Percentiles rank a stretch among this genome's conserved stretches.
phyloP scores from a whole-genome alignment of 2,113 vertebrate species.

The Cyprinodon tularosa region DNA sequence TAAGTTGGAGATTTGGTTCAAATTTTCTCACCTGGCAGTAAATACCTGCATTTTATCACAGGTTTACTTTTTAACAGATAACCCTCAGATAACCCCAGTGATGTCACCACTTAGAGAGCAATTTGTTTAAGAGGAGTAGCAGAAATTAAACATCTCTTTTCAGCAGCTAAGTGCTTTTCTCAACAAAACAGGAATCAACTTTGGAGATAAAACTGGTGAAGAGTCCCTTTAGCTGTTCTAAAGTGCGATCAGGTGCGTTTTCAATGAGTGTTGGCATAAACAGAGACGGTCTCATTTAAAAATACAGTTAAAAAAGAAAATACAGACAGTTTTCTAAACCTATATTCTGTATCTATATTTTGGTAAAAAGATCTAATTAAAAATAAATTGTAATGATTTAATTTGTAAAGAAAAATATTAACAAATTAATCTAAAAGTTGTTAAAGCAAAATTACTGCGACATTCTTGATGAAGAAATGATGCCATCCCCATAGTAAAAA shows the following conservation, averaged over 20 bases:
- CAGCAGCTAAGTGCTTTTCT: conserved; percentile 13
- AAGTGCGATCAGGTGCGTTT: conserved; percentile 39
- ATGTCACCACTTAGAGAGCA: conserved; percentile 19
- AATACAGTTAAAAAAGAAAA: not conserved
- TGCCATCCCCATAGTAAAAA: not conserved
- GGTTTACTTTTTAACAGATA: conserved; percentile 4
- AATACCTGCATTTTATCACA: not conserved
- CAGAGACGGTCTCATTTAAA: not conserved
- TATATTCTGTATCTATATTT: not conserved
- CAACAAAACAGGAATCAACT: not conserved
- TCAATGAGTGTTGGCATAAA: conserved; percentile 6
- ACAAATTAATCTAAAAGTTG: not conserved
- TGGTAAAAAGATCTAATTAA: not conserved
- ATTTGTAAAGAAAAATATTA: not conserved
- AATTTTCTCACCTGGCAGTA: not conserved
- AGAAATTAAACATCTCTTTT: conserved; percentile 40
- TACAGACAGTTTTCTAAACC: not conserved
- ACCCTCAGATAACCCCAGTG: conserved; percentile 8
- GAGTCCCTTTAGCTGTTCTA: conserved; percentile 16
- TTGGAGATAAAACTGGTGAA: conserved; percentile 21
- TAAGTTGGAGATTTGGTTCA: not conserved
- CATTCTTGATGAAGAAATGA: not conserved
- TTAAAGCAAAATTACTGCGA: not conserved
- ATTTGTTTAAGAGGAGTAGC: conserved; percentile 8
- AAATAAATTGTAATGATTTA: not conserved